Evolutionary conservation across 2,888 invertebrate genomes (phyloP), one percentile per base, ranked within the genome.

Genomic region (Arrhopalites spinosus): DNA sequence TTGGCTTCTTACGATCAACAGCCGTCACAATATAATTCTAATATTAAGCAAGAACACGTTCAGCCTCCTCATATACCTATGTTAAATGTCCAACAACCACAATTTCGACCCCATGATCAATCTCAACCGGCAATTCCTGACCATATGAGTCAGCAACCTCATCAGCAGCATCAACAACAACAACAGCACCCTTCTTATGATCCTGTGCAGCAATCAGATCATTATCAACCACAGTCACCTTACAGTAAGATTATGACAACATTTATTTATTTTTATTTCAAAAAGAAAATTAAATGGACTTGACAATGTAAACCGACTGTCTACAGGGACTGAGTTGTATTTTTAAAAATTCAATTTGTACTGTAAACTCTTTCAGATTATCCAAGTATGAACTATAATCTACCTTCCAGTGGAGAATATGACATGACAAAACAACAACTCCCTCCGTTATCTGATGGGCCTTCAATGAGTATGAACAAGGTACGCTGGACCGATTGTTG

Each of bases 371-470:
- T 67, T 67, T 45, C 36, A 61, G 71, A 45, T n/a, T 61, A 20
- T 43, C 71, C n/a, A n/a, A 74, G 67, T 36, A 50, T 30, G n/a
- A 74, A 74, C 43, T 67, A 74, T n/a, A n/a, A n/a, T 53, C 30
- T 36, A 47, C 27, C 27, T n/a, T 30, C 64, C 11, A 47, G 50
- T 20, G 66, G 45, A 1, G 45, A 36, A 8, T 72, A 61, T 45
- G n/a, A 7, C 13, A 36, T 71, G 43, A 27, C 56, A 15, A 29
- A 29, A 30, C 25, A 20, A 43, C 72, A 45, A 25, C 63, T 36
- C n/a, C 63, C 73, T 47, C 64, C 47, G 27, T 15, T 47, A 25
- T 25, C 47, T 20, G 73, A 73, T 64, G 47, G 47, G 17, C 47
- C 29, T n/a, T 36, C 36, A n/a, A n/a, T 25, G 8, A 66, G 67